phyloP scores from a whole-genome alignment of 2,888 invertebrate genomes.

The Cerastis rubricosa region DNA sequence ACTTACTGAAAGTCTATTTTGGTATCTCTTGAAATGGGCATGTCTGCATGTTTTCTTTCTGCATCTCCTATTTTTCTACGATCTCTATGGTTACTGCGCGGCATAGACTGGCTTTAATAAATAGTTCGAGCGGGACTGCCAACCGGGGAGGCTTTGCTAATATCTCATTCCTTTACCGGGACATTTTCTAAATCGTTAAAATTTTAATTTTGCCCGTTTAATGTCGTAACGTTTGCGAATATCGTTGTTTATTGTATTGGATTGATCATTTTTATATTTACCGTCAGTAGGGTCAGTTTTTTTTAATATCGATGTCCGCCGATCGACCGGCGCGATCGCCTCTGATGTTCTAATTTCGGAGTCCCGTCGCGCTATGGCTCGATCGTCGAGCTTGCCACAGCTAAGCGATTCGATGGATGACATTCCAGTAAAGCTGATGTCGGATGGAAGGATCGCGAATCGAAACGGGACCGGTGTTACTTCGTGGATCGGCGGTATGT shows the following conservation, averaged over 20 bases:
- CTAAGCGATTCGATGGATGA: constrained; percentile 90
- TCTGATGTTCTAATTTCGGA: constrained; percentile 80
- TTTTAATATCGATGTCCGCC: constrained; percentile 77
- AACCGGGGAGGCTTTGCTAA: constrained; percentile 84
- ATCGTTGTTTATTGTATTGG: constrained; percentile 81
- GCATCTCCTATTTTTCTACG: constrained; percentile 89
- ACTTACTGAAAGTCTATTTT: constrained; percentile 77
- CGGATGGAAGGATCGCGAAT: constrained; percentile 87
- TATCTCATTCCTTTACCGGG: constrained; percentile 73
- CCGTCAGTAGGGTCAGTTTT: constrained; percentile 78
- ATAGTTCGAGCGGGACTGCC: constrained; percentile 86
- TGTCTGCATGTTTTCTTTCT: constrained; percentile 87
- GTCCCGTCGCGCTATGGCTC: constrained; percentile 85
- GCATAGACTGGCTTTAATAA: constrained; percentile 89
- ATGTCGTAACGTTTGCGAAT: constrained; percentile 86
- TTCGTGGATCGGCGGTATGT: constrained; percentile 90
- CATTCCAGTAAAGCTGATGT: constrained; percentile 90
- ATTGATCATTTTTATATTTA: constrained; percentile 80
- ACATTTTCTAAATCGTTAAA: constrained; percentile 71
- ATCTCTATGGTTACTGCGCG: constrained; percentile 91
- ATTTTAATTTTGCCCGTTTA: constrained; percentile 81
- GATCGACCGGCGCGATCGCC: constrained; percentile 85
- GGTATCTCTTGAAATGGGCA: constrained; percentile 80
- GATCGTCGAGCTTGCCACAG: constrained; percentile 83
- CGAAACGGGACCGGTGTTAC: constrained; percentile 86